Conservation (phyloP, 2,113 vertebrate genomes). For the Ptilonorhynchus violaceus region DNA sequence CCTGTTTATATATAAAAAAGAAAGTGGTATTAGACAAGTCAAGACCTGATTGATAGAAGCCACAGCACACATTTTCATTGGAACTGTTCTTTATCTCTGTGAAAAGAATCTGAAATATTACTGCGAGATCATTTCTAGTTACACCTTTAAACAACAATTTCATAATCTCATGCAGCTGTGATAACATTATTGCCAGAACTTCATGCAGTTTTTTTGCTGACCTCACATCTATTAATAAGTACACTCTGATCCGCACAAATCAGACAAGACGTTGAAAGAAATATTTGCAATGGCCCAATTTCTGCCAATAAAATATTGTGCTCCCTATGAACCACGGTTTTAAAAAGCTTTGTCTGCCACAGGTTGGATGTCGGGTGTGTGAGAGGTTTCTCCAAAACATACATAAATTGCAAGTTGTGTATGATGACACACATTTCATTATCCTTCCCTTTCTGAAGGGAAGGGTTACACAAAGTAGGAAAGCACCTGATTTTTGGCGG, state of each 20-base stretch:
- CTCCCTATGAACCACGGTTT: neutral
- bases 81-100: neutral
- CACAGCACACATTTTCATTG: neutral
- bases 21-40: neutral
- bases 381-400: neutral
- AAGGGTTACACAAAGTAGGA: neutral
- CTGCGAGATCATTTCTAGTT: neutral
- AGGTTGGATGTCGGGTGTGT: accelerated
- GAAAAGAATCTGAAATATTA: neutral
- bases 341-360: neutral
- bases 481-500: neutral
- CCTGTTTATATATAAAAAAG: neutral
- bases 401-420: neutral
- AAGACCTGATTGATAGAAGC: neutral
- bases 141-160: neutral
- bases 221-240: neutral
- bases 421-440: neutral
- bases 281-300: neutral
- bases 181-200: neutral
- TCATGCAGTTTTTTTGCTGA: neutral
- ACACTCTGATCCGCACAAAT: neutral
- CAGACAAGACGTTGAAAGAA: neutral
- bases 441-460: neutral
- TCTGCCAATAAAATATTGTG: neutral
- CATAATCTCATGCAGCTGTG: neutral